Conservation (phyloP, 2,888 invertebrate species). For the Homarus gammarus region DNA sequence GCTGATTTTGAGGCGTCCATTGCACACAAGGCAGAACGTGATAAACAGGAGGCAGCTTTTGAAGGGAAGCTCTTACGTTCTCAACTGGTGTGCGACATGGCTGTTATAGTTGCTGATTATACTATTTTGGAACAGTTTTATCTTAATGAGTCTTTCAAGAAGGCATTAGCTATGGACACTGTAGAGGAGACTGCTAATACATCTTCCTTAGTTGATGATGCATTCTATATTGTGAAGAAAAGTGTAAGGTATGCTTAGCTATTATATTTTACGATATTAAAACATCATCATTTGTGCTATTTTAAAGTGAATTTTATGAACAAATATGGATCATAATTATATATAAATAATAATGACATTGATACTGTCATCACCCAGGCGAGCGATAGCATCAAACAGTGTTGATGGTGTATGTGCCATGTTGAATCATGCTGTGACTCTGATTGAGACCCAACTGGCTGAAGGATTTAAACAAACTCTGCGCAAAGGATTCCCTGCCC, state of each 20-base stretch:
- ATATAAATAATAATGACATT: no score
- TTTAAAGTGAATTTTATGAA: neutral
- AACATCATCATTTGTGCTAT: neutral
- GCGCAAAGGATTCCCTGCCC: constrained; percentile 76
- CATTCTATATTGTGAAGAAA: constrained; percentile 97
- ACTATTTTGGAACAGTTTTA: constrained; percentile 83
- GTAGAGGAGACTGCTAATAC: constrained; percentile 85
- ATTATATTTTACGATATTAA: neutral
- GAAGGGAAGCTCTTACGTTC: constrained; percentile 64
- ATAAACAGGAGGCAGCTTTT: constrained; percentile 65
- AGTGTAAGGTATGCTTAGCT: constrained; percentile 86
- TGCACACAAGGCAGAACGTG: constrained; percentile 62
- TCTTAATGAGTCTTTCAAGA: constrained; percentile 84
- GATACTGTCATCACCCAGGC: constrained; percentile 81
- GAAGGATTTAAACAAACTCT: constrained; percentile 87
- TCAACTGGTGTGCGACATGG: constrained; percentile 74
- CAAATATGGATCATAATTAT: no score
- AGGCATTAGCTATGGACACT: constrained; percentile 81
- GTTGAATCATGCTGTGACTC: constrained; percentile 93
- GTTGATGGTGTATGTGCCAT: constrained; percentile 98
- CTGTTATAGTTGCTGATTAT: constrained; percentile 80
- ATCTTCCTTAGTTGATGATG: constrained; percentile 97
- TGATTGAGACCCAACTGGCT: constrained; percentile 91
- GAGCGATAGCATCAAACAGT: constrained; percentile 93
- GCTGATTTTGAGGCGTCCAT: constrained; percentile 76